A percentile compares a stretch with the other conserved stretches of the same genome.
Evolutionary conservation across 2,888 invertebrate species (phyloP).

Genomic region (Troides oblongomaculatus): DNA sequence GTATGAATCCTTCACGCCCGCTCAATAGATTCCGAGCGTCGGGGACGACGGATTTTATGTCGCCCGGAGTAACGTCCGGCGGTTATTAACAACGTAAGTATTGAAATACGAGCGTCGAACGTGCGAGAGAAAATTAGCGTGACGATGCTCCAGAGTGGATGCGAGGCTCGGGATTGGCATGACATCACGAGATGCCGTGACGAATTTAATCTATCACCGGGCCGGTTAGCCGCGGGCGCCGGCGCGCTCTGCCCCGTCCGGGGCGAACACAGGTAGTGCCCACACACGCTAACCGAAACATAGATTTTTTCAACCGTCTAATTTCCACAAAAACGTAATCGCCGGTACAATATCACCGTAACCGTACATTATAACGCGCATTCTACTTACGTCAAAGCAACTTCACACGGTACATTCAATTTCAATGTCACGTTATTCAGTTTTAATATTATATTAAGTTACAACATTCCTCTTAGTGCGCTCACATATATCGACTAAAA

Average conservation of each 20-base stretch:
- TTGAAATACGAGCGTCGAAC: conserved; percentile 46
- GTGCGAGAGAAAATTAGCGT: conserved; percentile 55
- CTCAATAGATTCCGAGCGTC: conserved; percentile 50
- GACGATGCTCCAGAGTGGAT: conserved; percentile 59
- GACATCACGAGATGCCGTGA: conserved; percentile 77
- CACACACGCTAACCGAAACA: conserved; percentile 58
- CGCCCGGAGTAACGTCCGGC: conserved; percentile 38
- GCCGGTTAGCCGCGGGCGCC: conserved; percentile 63
- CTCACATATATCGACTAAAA: background rate
- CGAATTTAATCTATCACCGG: conserved; percentile 79
- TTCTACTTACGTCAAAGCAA: conserved; percentile 38
- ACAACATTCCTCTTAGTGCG: too few species aligned
- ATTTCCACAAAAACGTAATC: conserved; percentile 56
- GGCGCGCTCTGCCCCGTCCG: conserved; percentile 47
- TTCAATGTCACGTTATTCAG: conserved; percentile 34
- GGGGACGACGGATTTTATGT: conserved; percentile 24
- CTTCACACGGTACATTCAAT: conserved; percentile 47
- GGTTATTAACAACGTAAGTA: conserved; percentile 51
- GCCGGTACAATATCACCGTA: conserved; percentile 49
- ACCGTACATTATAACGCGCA: conserved; percentile 48
- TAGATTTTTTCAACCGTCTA: conserved; percentile 40
- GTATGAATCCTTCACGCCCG: conserved; percentile 62
- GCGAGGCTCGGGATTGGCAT: conserved; percentile 69
- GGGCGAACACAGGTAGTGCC: conserved; percentile 68
- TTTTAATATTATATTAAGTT: conserved; percentile 27